A percentile compares a stretch with the other conserved stretches of the same genome.
These are phyloP conservation scores for Darevskia mixta DNA, from an alignment of 2,797 vertebrate genomes.

Conservation along the genomic window DNA sequence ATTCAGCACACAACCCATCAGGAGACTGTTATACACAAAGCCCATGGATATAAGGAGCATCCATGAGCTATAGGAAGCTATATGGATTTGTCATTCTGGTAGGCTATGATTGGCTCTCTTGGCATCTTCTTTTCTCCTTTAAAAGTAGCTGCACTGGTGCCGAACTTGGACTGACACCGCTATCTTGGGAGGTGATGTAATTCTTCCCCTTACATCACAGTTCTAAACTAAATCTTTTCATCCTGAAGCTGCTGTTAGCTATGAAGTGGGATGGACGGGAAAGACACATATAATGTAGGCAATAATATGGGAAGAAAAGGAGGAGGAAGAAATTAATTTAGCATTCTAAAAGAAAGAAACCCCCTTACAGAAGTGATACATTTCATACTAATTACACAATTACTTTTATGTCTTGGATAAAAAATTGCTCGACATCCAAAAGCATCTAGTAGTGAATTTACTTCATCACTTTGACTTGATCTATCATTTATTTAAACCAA, in stretches of 20 bases:
- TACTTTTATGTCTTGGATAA: conserved; percentile 22
- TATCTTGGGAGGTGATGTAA: not conserved
- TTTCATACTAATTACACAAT: conserved; percentile 28
- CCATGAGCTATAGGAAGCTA: too few relatives aligned
- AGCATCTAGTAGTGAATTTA: conserved; percentile 22
- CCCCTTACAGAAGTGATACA: conserved; percentile 10
- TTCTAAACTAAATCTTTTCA: not conserved
- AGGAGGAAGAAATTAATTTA: conserved; percentile 45
- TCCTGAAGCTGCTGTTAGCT: not conserved
- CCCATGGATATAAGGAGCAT: too few relatives aligned
- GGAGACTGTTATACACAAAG: not conserved
- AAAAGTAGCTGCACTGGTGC: not conserved
- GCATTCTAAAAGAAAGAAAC: conserved; percentile 33
- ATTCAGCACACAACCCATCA: not conserved
- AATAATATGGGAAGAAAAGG: conserved; percentile 18
- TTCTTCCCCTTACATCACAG: not conserved
- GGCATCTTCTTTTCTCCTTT: not conserved
- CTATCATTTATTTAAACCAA: conserved; percentile 27
- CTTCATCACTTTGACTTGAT: conserved; percentile 35
- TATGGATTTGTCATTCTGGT: too few relatives aligned
- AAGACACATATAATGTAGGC: not conserved
- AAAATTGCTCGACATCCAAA: conserved; percentile 17
- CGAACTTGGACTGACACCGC: not conserved
- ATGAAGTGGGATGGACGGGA: not conserved
- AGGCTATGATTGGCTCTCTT: not conserved